Evolutionary conservation across 2,797 vertebrate species (phyloP).

Genomic region (Danio tinwini): DNA sequence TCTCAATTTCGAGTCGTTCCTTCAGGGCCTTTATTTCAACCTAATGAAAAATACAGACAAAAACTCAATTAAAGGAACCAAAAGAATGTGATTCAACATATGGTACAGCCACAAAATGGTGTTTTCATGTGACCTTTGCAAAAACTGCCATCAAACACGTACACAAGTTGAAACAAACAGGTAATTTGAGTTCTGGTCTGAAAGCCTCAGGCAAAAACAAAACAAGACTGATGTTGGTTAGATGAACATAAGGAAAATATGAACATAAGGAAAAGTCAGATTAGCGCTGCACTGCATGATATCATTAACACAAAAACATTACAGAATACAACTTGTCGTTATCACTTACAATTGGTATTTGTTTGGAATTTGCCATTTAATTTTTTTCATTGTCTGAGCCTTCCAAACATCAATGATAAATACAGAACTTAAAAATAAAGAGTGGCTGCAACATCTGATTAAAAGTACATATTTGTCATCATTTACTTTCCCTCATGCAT

Average conservation of each 20-base stretch:
- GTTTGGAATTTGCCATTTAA: not conserved
- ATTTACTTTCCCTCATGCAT: not conserved
- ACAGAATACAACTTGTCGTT: not conserved
- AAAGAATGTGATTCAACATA: not conserved
- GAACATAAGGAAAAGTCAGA: not conserved
- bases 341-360: not conserved
- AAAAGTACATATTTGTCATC: not conserved
- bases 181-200: not conserved
- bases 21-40: slow-evolving; percentile 85
- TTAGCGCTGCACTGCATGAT: not conserved
- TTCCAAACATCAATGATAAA: not conserved
- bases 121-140: not conserved
- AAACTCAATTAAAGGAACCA: not conserved
- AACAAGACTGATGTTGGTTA: not conserved
- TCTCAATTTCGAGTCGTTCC: slow-evolving; percentile 86
- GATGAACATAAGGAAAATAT: not conserved
- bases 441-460: not conserved
- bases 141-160: not conserved
- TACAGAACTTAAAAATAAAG: not conserved
- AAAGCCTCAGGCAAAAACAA: slow-evolving; percentile 1
- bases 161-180: not conserved
- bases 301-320: not conserved
- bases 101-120: not conserved
- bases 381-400: not conserved
- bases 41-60: slow-evolving; percentile 68